Evolutionary conservation across 2,113 vertebrate species (phyloP), one percentile per base, ranked within the genome.

Genomic region (Okapia johnstoni): DNA sequence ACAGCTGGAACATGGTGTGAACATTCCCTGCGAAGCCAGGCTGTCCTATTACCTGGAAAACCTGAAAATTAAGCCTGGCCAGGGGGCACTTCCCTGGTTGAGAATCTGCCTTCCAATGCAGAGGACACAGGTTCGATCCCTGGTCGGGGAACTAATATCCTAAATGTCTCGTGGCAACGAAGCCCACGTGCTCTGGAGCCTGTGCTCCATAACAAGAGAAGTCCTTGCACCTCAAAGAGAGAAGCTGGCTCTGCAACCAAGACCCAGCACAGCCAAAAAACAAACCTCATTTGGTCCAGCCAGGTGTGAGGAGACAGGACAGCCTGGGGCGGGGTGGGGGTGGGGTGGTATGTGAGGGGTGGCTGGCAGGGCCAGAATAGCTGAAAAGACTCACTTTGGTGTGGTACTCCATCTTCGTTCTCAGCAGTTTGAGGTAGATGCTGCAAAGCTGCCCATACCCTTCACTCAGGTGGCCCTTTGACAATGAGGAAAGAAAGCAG

Each of bases 341-440:
- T 14, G 4, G 57, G 26, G n/a, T 2, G 26, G 76, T 4, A 23
- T 13, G 26, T 28, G 43, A 9, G 15, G 50, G 36, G 43, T 2
- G 46, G 77, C 46, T 5, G 1, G 7, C 0, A 6, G 21, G 5
- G 85, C 28, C 0, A 19, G 77, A 33, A 2, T 0, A 0, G 26
- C 5, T 15, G 0, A 6, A 5, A 14, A 73, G 6, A 55, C 98
- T 99, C 98, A 99, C 99, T 99, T 99, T 99, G 97, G 99, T 99
- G 98, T 99, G 99, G 97, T 99, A 99, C 97, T 99, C 99, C 99
- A 99, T 99, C 99, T 99, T 99, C 97, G 99, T 99, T 99, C 99
- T 99, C 99, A 99, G 99, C 97, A 99, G 99, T 99, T 99, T 99
- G 99, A 99, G 99, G 99, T 99, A 99, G 99, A 99, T 99, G 99